Evolutionary conservation across 1,140 invertebrate genomes (phyloP), one percentile per base, ranked within the genome.

Genomic region (Microvelia longipes): DNA sequence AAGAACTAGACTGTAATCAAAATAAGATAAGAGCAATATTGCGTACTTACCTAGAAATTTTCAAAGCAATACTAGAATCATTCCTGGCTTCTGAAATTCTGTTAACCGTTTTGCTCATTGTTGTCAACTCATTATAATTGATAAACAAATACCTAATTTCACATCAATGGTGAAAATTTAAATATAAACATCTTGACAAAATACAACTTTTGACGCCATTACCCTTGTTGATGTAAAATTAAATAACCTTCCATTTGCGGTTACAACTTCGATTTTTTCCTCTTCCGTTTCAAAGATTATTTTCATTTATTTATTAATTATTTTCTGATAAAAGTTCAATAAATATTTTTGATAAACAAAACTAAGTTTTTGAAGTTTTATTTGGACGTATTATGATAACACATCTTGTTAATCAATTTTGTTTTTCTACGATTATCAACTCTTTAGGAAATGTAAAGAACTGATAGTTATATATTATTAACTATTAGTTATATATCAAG

Each of bases 41-140:
- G 62, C 50, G 13, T 66, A 69, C 70, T 77, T 75, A 81, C 81
- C 77, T 82, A 74, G 79, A 80, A 61, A 81, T 76, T 70, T 79
- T 77, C 72, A 76, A 79, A 25, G 80, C 77, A 67, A 77, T 70
- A 65, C 79, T 76, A 65, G 71, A 77, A 71, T 81, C 80, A 68
- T 75, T 76, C 73, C 78, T 77, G 28, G 71, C 74, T 75, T 81
- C 80, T 69, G 75, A 73, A 70, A 77, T 72, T 69, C 77, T 70
- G 75, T 77, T 79, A 61, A 76, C 78, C 28, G 73, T 73, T 71
- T 77, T 80, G 76, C 78, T 81, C 80, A 81, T 81, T 71, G 68
- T n/a, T 76, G 73, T 78, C 76, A 77, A 74, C 75, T 76, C 74
- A 74, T 73, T 68, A 68, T 74, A 67, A 69, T 66, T 50, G 35